phyloP scores from a whole-genome alignment of 2,888 invertebrate species.

The Mythimna impura region DNA sequence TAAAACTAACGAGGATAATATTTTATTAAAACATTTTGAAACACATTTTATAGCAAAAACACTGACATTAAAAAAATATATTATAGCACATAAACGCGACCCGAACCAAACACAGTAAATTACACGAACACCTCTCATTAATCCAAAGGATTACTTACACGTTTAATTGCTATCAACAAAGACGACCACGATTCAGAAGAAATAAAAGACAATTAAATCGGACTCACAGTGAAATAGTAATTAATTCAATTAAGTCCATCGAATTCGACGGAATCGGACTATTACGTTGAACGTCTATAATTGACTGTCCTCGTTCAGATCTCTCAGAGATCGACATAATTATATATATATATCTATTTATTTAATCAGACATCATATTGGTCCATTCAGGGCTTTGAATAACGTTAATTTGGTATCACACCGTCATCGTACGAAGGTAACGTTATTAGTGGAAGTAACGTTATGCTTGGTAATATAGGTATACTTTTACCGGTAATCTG shows the following conservation, averaged over 20 bases:
- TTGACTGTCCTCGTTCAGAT: slow-evolving; percentile 20
- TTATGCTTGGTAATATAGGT: no score
- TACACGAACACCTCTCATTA: slow-evolving; percentile 43
- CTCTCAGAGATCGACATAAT: slow-evolving; percentile 8
- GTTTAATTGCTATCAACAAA: slow-evolving; percentile 57
- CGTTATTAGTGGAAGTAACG: no score
- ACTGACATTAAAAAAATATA: not conserved
- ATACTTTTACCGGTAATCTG: no score
- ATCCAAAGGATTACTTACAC: slow-evolving; percentile 50
- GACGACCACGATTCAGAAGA: slow-evolving; percentile 30
- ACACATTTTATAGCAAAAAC: not conserved
- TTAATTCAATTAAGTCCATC: slow-evolving; percentile 63
- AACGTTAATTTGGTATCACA: no score
- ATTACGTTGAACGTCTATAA: slow-evolving; percentile 34
- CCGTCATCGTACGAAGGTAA: no score
- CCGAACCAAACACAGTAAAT: slow-evolving; percentile 32
- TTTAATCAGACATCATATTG: no score
- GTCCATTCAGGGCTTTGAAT: no score
- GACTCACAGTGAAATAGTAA: slow-evolving; percentile 50
- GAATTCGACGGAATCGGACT: slow-evolving; percentile 44
- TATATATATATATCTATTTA: slow-evolving; percentile 9
- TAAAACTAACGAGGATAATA: not conserved
- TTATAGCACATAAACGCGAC: not conserved
- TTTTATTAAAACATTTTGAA: not conserved
- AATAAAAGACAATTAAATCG: slow-evolving; percentile 59